Evolutionary conservation across 2,797 vertebrate species (phyloP).

Genomic region (Pristis pectinata): DNA sequence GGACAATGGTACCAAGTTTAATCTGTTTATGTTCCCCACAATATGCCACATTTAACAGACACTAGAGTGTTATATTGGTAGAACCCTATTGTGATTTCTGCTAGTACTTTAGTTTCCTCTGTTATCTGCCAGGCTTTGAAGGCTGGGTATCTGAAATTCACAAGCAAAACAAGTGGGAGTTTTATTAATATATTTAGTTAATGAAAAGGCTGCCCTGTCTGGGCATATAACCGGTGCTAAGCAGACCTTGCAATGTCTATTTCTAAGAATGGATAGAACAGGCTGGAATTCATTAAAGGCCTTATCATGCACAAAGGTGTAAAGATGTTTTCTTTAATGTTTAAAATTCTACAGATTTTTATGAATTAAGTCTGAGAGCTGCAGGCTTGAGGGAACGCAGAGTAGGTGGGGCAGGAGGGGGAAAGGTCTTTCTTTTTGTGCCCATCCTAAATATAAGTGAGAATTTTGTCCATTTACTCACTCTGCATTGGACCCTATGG

Average conservation of each 20-base stretch:
- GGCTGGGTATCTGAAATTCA: background rate
- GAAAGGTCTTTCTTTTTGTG: too few relatives aligned
- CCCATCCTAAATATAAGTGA: too few relatives aligned
- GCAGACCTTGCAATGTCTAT: background rate
- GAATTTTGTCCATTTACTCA: too few relatives aligned
- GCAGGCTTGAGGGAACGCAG: background rate
- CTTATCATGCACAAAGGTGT: background rate
- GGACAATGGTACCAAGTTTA: background rate
- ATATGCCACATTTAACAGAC: background rate
- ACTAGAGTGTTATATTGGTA: background rate
- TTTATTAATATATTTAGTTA: background rate
- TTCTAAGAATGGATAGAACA: background rate
- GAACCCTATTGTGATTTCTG: background rate
- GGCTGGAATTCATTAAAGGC: background rate
- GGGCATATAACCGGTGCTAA: background rate
- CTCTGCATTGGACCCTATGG: too few relatives aligned
- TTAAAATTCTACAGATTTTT: background rate
- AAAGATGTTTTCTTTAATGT: background rate
- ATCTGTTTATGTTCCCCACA: background rate
- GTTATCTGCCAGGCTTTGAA: background rate
- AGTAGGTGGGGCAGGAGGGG: too few relatives aligned
- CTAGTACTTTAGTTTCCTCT: background rate
- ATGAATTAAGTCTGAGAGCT: background rate
- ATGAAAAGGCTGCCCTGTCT: background rate
- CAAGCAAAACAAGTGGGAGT: background rate